Evolutionary conservation across 2,888 invertebrate species (phyloP).

Genomic region (Conus canariensis): DNA sequence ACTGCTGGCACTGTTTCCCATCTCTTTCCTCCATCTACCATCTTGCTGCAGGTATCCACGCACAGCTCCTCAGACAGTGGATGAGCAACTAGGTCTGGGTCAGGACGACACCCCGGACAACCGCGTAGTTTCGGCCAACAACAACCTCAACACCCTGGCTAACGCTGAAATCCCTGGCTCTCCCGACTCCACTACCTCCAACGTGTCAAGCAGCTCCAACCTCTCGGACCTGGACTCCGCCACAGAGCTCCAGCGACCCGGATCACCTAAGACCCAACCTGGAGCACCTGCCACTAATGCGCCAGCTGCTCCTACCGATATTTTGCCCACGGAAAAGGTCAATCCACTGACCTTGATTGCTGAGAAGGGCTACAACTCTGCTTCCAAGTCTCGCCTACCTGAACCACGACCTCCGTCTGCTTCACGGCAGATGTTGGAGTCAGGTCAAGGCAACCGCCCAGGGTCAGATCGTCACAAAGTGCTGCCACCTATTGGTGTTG

Average conservation of each 20-base stretch:
- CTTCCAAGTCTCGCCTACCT: constrained; percentile 42
- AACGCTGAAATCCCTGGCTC: constrained; percentile 53
- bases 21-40: background rate
- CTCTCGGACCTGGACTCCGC: constrained; percentile 72
- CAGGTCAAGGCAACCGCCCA: constrained; percentile 57
- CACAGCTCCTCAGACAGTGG: constrained; percentile 70
- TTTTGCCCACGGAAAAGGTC: constrained; percentile 66
- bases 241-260: constrained; percentile 59
- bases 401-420: constrained; percentile 60
- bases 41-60: constrained; percentile 64
- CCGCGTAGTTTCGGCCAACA: constrained; percentile 66
- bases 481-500: constrained; percentile 70
- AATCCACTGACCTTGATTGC: constrained; percentile 70
- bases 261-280: constrained; percentile 47
- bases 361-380: constrained; percentile 50
- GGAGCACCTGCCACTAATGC: constrained; percentile 44
- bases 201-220: constrained; percentile 61
- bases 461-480: constrained; percentile 72
- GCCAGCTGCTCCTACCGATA: constrained; percentile 48
- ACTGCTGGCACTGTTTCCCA: too few species aligned
- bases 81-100: constrained; percentile 62
- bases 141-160: constrained; percentile 43
- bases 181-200: constrained; percentile 68
- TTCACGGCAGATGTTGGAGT: constrained; percentile 51
- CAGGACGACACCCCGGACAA: constrained; percentile 49